Evolutionary conservation across 2,797 vertebrate species (phyloP), one percentile per base, ranked within the genome.

Genomic region (Cirrhinus molitorella): DNA sequence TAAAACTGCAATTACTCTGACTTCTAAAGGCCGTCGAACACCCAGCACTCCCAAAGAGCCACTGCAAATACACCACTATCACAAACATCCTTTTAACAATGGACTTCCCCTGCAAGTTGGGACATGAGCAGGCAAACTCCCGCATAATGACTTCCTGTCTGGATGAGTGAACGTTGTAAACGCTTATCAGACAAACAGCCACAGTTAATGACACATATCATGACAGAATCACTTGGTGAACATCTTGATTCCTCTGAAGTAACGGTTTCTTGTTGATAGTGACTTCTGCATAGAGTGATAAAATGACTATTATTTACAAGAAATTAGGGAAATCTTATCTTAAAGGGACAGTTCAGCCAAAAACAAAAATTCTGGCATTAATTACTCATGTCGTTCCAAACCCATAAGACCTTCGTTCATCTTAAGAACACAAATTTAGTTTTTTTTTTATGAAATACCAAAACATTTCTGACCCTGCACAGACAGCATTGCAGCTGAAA

Each of bases 31-130:
- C 71, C 0, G 31, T 9, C 0, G 0, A 17, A 72, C 28, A 70
- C 71, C 23, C 17, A 53, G 10, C 49, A 51, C 45, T 43, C 3
- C 37, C 74, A 53, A 25, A 77, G 45, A 80, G 37, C 25, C 53
- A 47, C 47, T 40, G 12, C 47, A 75, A 55, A 75, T 65, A 43
- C 34, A 21, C 28, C 55, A 66, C 80, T 14, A 65, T 74, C 37
- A 66, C 57, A 74, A 65, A 82, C 70, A 53, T 31, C 45, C 53
- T 73, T 83, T 68, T 79, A 81, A 85, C 73, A 86, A 79, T 81
- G 80, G 40, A 71, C 83, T 74, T 68, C 77, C 49, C 23, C 83
- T 74, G 16, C 72, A 83, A 74, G 78, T 59, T 61, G 11, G 67
- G 74, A 74, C 75, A 74, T 59, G 40, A 65, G 53, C 65, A 63